A percentile compares a stretch with the other conserved stretches of the same genome.
phyloP scores from a whole-genome alignment of 2,888 invertebrate genomes.

The Macaria notata region DNA sequence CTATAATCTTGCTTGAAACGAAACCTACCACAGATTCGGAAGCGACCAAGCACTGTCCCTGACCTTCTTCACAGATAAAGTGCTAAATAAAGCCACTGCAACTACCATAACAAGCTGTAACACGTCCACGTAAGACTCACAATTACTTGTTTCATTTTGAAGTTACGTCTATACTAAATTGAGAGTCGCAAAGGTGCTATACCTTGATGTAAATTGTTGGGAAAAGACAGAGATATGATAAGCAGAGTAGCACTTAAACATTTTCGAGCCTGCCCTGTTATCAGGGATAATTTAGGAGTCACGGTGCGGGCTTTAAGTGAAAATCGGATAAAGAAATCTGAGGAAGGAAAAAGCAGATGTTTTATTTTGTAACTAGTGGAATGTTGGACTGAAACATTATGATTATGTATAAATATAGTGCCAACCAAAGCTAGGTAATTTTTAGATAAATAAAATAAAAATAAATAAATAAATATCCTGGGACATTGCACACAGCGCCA shows the following conservation, averaged over 20 bases:
- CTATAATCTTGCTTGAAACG: slow-evolving; percentile 11
- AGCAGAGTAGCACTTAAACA: slow-evolving; percentile 23
- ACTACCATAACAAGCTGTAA: slow-evolving; percentile 15
- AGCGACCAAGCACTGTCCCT: slow-evolving; percentile 24
- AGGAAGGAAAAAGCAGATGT: no score
- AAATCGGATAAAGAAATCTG: neutral
- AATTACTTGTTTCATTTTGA: neutral
- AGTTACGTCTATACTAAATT: slow-evolving; percentile 6
- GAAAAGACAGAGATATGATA: slow-evolving; percentile 29
- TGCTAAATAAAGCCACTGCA: slow-evolving; percentile 7
- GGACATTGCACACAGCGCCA: no score
- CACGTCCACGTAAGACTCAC: slow-evolving; percentile 10
- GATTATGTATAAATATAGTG: no score
- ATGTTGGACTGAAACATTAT: no score
- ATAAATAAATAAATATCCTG: no score
- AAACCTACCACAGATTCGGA: slow-evolving; percentile 20
- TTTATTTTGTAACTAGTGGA: no score
- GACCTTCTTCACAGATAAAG: slow-evolving; percentile 16
- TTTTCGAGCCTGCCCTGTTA: slow-evolving; percentile 15
- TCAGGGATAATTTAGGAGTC: slow-evolving; percentile 6
- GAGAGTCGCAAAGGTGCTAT: slow-evolving; percentile 15
- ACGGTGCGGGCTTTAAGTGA: slow-evolving; percentile 1
- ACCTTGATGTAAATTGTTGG: slow-evolving; percentile 21
- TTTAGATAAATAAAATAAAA: no score
- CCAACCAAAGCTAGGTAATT: no score